These are phyloP conservation scores for Drosophila picticornis DNA, from an alignment of 2,888 invertebrate species.

Conservation along the genomic window DNA sequence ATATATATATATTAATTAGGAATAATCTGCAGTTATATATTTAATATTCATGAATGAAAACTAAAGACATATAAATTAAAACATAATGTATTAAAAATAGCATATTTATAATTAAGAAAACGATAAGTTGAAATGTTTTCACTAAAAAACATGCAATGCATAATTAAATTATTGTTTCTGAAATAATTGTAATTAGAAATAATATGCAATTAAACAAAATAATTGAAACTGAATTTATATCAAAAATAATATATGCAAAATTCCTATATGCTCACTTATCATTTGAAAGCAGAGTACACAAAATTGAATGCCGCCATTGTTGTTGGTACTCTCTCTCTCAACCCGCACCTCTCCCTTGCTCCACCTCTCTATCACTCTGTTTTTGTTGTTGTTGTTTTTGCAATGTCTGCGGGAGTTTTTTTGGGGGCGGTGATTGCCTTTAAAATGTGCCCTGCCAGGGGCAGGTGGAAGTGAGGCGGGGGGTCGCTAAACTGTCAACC, in stretches of 20 bases:
- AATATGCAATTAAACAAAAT: too few species aligned
- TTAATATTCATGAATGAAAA: not conserved
- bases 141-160: not conserved
- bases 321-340: slow-evolving; percentile 19
- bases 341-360: not conserved
- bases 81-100: not conserved
- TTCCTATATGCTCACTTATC: not conserved
- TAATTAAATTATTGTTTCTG: not conserved
- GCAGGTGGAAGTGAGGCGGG: not conserved
- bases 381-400: slow-evolving; percentile 40
- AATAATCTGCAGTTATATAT: not conserved
- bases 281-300: slow-evolving; percentile 3
- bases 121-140: not conserved
- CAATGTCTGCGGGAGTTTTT: slow-evolving; percentile 39
- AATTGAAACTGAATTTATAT: too few species aligned
- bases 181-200: not conserved
- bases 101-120: too few species aligned
- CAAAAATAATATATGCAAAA: not conserved
- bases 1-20: not conserved
- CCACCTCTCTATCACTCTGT: slow-evolving; percentile 7
- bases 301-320: slow-evolving; percentile 71
- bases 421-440: slow-evolving; percentile 64
- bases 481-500: slow-evolving; percentile 62
- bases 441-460: slow-evolving; percentile 59
- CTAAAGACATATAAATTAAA: not conserved